Base-by-base conservation (phyloP, 2,888 invertebrate species). In the Carabus problematicus region DNA sequence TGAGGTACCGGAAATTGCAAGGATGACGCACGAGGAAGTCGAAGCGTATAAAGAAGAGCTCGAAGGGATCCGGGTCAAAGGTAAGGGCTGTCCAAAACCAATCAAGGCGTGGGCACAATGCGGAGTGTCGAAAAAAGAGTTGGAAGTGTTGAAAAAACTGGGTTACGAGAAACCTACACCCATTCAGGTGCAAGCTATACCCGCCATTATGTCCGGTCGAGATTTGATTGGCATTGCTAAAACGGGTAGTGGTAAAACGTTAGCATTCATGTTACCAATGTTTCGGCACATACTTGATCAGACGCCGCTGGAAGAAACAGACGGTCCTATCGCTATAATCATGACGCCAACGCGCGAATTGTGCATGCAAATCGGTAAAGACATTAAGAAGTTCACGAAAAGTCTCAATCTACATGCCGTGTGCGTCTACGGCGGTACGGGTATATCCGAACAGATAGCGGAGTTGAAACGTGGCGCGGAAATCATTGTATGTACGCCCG, bases 201-300 rank as follows among this genome's bases (percentile, higher is more conserved):
- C 95, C 3, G 94, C 95, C 29, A 94, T 99, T 71, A 98, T 99
- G 98, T 94, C 93, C 60, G 94, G 94, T 73, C 89, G 98, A 70
- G 98, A 99, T 83, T 85, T 99, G 71, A 99, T 99, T 77, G 98
- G 98, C 66, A 99, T 99, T 79, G 99, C 99, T 1, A 99, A 99
- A 84, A 99, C 99, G 0, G 98, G 98, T 54, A 97, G 97, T 78
- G 99, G 99, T 41, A 99, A 99, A 84, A 99, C 99, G 0, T 83
- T 99, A 61, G 99, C 98, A 0, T 99, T 99, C 82, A 89, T 99
- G 70, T 82, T 99, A 70, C 99, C 99, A 0, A 97, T 99, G 97
- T 95, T 99, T 82, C 82, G 93, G 43, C 99, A 99, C 77, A 95
- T 99, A 39, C 82, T 97, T 70, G 98, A 98, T 81, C 99, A 99